Percentiles rank a stretch among this genome's conserved stretches.
Evolutionary conservation across 2,888 invertebrate species (phyloP).

Genomic region (Loripinus fragilis): DNA sequence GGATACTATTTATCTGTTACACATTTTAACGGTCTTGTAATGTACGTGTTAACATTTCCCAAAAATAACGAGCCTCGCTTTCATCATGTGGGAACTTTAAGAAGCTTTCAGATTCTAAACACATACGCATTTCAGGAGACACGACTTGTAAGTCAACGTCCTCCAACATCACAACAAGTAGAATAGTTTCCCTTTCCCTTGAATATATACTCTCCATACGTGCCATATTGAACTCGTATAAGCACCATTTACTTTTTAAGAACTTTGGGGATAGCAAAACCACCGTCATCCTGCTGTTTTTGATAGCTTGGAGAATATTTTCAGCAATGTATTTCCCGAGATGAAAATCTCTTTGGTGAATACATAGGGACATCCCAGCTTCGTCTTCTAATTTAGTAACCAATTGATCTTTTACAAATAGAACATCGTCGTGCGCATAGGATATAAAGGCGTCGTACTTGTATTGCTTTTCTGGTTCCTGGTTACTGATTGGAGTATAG

Average conservation of each 20-base stretch:
- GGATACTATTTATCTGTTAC: too few species aligned
- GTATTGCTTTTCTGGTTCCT: background rate
- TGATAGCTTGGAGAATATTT: constrained; percentile 63
- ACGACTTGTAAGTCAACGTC: constrained; percentile 7
- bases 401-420: background rate
- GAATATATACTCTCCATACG: constrained; percentile 59
- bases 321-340: constrained; percentile 59
- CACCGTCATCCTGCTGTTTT: constrained; percentile 63
- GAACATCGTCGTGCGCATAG: background rate
- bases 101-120: constrained; percentile 21
- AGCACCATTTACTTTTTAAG: constrained; percentile 61
- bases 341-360: constrained; percentile 65
- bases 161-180: constrained; percentile 35
- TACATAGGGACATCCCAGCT: constrained; percentile 52
- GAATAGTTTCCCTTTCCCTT: constrained; percentile 8
- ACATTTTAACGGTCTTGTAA: background rate
- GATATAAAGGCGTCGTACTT: constrained; percentile 11
- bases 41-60: background rate
- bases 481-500: constrained; percentile 5
- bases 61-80: background rate
- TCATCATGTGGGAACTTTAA: background rate
- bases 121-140: constrained; percentile 34
- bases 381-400: background rate
- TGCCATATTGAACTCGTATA: constrained; percentile 68
- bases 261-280: constrained; percentile 60